Evolutionary conservation across 2,113 vertebrate genomes (phyloP), one percentile per base, ranked within the genome.

Genomic region (Lipophrys pholis): DNA sequence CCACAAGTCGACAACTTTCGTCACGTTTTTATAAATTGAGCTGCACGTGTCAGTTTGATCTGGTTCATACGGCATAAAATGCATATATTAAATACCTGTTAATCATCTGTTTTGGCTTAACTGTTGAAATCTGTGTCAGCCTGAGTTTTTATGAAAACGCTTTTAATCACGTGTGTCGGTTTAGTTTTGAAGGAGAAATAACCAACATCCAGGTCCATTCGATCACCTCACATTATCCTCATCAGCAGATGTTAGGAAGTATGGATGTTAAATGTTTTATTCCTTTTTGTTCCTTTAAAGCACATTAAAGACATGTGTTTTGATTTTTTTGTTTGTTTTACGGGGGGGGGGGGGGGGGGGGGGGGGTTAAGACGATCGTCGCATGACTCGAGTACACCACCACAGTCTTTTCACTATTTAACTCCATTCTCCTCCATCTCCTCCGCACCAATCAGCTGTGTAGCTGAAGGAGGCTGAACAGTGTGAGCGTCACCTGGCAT

Each of bases 381-480:
- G n/a, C 11, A 9, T 9, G 5, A 11, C 6, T 9, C 21, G 48
- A 52, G 0, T 41, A 16, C 21, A 30, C 21, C 21, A 30, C 21
- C 21, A 30, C 21, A 4, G 21, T 30, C 21, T 30, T 30, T 30
- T 30, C 21, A 30, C 21, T 30, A 30, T 30, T 30, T 30, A 30
- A 4, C 21, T 30, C 21, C 21, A 30, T 15, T 17, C 3, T 3
- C 14, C 63, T 54, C 55, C 36, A 11, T 38, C 4, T 50, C 6
- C 6, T 71, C 75, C 45, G 52, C 51, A 2, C 41, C 55, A 38
- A 21, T 51, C 41, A 39, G 42, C 21, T 54, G 42, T 41, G 9
- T 6, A 36, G 9, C 15, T 53, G 41, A 67, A 45, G 56, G 39
- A 43, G 14, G 45, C 35, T 12, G 39, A 30, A 65, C 41, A 43